Conservation (phyloP, 2,797 vertebrate genomes). For the Pelobates cultripes region DNA sequence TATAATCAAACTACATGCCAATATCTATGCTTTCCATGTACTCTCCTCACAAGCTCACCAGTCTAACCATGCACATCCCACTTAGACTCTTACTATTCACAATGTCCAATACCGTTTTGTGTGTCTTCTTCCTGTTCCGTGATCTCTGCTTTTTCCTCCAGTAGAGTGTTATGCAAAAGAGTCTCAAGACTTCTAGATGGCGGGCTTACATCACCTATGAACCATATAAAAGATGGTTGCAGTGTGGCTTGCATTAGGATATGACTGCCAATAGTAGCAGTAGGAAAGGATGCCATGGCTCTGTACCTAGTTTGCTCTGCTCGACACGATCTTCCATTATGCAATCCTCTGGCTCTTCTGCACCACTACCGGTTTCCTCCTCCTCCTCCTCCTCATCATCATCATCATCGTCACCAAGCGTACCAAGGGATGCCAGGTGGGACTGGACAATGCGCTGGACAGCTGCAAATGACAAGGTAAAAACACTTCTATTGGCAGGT, state of each 20-base stretch:
- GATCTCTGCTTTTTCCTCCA: conserved; percentile 29
- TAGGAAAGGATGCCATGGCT: neutral
- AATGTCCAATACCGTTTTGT: conserved; percentile 14
- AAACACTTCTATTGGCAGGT: neutral
- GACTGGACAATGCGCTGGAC: conserved; percentile 95
- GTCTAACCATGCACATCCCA: too few relatives aligned
- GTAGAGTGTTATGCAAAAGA: conserved; percentile 30
- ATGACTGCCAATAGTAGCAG: neutral
- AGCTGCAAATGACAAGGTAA: conserved; percentile 68
- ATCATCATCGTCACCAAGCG: conserved; percentile 79
- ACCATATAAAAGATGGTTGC: neutral
- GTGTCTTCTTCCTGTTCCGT: conserved; percentile 5
- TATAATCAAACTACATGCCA: too few relatives aligned
- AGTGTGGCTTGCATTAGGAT: neutral
- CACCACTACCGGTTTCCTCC: neutral
- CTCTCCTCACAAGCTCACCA: too few relatives aligned
- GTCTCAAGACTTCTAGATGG: conserved; percentile 19
- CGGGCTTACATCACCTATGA: conserved; percentile 20
- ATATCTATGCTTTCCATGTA: too few relatives aligned
- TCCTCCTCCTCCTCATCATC: conserved; percentile 76
- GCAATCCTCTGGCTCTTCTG: conserved; percentile 58
- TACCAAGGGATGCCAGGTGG: conserved; percentile 83
- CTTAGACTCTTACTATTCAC: too few relatives aligned
- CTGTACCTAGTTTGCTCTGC: conserved; percentile 7
- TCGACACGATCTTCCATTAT: conserved; percentile 49